Evolutionary conservation across 2,888 invertebrate genomes (phyloP).

Genomic region (Subacronicta megacephala): DNA sequence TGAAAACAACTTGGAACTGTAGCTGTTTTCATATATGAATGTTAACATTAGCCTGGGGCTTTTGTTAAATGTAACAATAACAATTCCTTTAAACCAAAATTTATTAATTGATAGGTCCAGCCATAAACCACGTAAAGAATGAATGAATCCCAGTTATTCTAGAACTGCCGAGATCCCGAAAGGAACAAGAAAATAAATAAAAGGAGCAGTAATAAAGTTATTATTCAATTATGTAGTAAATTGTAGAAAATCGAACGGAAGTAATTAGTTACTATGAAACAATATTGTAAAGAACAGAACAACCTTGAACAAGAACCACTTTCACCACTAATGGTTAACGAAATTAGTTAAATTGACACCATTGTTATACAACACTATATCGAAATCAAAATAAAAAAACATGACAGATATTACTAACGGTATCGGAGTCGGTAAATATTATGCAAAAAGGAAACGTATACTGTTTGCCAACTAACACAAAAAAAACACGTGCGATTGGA

Average conservation of each 20-base stretch:
- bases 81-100: no score
- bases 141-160: no score
- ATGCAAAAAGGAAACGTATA: constrained; percentile 64
- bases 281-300: neutral
- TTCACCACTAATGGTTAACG: constrained; percentile 9
- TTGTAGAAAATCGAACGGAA: no score
- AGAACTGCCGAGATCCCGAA: no score
- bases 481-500: constrained; percentile 45
- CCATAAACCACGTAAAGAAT: no score
- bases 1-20: no score
- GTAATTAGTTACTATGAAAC: neutral
- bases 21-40: no score
- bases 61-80: no score
- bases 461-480: constrained; percentile 41
- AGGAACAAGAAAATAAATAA: no score
- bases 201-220: no score
- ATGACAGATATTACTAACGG: constrained; percentile 39
- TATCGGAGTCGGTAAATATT: constrained; percentile 52
- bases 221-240: neutral
- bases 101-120: no score
- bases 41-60: no score
- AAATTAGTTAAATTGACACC: constrained; percentile 1
- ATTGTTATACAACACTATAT: constrained; percentile 27
- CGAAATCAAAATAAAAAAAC: constrained; percentile 19
- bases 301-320: constrained; percentile 25